Evolutionary conservation across 2,797 vertebrate species (phyloP).

Genomic region (Agapornis canus): DNA sequence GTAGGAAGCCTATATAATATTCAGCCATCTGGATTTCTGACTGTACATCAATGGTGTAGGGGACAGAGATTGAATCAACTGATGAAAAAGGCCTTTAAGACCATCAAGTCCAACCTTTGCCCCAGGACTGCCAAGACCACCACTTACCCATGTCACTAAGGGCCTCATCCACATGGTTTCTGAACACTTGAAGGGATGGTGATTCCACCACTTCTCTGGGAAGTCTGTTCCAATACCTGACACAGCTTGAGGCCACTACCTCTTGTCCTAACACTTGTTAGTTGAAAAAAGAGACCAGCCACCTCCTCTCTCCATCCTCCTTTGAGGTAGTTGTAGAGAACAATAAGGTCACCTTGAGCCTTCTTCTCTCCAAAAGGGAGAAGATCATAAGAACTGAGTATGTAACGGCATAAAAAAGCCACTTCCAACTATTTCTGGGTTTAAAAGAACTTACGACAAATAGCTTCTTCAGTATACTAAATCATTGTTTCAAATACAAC

Average conservation of each 20-base stretch:
- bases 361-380: not conserved
- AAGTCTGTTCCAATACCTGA: not conserved
- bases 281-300: not conserved
- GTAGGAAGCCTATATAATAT: not conserved
- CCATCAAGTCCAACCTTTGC: not conserved
- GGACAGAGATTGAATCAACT: not conserved
- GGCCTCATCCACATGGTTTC: not conserved
- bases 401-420: not conserved
- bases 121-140: not conserved
- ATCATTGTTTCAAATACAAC: not conserved
- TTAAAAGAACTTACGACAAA: not conserved
- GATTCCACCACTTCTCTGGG: not conserved
- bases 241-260: not conserved
- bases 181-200: not conserved
- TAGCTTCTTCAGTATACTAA: not conserved
- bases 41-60: not conserved
- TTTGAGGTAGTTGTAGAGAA: not conserved
- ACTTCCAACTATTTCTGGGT: not conserved
- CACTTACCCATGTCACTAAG: not conserved
- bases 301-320: not conserved
- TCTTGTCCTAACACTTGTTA: not conserved
- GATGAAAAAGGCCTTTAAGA: not conserved
- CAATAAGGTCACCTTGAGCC: not conserved
- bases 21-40: not conserved
- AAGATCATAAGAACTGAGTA: not conserved